phyloP scores from a whole-genome alignment of 2,888 invertebrate genomes.

The Malacosoma neustria region DNA sequence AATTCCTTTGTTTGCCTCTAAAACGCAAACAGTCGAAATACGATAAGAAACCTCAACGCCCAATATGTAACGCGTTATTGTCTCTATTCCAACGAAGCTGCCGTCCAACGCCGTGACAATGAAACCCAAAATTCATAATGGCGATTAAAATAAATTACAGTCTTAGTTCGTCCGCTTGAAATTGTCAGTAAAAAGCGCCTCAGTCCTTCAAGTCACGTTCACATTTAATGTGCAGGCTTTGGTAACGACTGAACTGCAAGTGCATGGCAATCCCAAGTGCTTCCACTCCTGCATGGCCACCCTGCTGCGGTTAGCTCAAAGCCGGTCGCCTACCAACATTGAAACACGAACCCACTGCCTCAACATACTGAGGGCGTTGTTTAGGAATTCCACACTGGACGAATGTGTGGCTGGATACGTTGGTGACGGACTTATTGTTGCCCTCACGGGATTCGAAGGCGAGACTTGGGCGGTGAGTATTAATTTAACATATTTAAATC shows the following conservation, averaged over 20 bases:
- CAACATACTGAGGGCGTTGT: conserved; percentile 89
- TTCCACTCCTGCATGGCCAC: conserved; percentile 75
- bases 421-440: conserved; percentile 79
- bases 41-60: too few species aligned
- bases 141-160: too few species aligned
- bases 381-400: conserved; percentile 82
- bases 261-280: conserved; percentile 62
- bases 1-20: too few species aligned
- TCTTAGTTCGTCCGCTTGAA: too few species aligned
- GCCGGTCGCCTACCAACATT: conserved; percentile 35
- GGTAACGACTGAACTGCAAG: conserved; percentile 81
- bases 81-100: too few species aligned
- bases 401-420: conserved; percentile 77
- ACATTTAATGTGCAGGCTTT: conserved; percentile 91
- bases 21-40: too few species aligned
- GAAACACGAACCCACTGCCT: conserved; percentile 84
- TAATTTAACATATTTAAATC: too few species aligned
- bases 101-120: too few species aligned
- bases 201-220: too few species aligned
- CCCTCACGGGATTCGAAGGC: conserved; percentile 84
- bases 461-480: conserved; percentile 83
- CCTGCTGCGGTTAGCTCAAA: conserved; percentile 54
- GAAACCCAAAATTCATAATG: too few species aligned
- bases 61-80: too few species aligned
- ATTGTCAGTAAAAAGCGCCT: too few species aligned